Base-by-base conservation (phyloP, 2,888 invertebrate species). In the Drosophila lutescens region DNA sequence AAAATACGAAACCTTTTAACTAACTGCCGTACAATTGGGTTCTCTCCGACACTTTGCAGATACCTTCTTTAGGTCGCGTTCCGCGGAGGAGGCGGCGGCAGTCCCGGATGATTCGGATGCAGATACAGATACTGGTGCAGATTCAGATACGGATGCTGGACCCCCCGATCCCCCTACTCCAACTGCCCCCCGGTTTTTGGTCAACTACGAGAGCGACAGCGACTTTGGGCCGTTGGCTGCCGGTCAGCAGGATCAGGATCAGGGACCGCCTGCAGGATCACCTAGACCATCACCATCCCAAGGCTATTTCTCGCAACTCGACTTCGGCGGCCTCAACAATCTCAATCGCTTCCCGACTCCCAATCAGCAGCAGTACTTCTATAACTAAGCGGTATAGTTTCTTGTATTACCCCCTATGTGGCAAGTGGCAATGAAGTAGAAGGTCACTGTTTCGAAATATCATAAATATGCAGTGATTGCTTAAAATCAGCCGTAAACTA, bases 41-140 rank as follows among this genome's bases (percentile, higher is more conserved):
- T 88, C 83, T 89, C 91, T 80, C 91, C 83, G 77, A 90, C 91
- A 86, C 90, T 90, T 90, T 90, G 90, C 88, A 90, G 91, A 88
- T 90, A 89, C 70, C 80, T 90, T 72, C 82, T 90, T 78, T 89
- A 83, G 70, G 65, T 65, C 70, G 20, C 38, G 41, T 56, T 78
- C 43, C 43, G 40, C 13, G 62, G 51, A 40, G 76, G 68, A 30
- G 78, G 43, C 15, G 74, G 69, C 59, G 26, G 62, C 12, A 10
- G 43, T 17, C 13, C 43, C 43, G 7, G 43, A 30, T n/a, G 20
- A 8, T 20, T 20, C 20, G 20, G 20, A 20, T 20, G 20, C 20
- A 3, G 20, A 20, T 49, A 30, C 26, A 17, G 2, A 38, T 43
- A 34, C 6, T 26, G 78, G 26, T 20, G 54, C 8, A 1, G 40